Percentiles rank a stretch among this genome's conserved stretches.
Conservation (phyloP, 53 echinoderm and acorn worm species). For the Mesocentrotus franciscanus region DNA sequence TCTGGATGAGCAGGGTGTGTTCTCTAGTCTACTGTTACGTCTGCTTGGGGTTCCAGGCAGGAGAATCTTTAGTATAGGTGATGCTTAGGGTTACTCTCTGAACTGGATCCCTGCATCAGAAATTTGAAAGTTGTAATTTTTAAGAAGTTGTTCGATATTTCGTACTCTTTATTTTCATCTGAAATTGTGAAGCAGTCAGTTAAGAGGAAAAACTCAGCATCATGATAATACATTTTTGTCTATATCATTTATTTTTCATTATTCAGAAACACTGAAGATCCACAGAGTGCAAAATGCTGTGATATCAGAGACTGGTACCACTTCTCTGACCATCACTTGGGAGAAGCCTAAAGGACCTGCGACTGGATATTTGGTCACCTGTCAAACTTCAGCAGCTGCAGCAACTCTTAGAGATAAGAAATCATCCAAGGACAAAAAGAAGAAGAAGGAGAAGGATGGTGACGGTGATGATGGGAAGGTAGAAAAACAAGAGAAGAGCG, state of each 20-base stretch:
- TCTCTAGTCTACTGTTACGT: too few species aligned
- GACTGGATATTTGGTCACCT: slow-evolving; percentile 71
- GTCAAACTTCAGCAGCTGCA: slow-evolving; percentile 55
- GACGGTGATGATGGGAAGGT: slow-evolving; percentile 32
- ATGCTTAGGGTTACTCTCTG: too few species aligned
- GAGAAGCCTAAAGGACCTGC: slow-evolving; percentile 73
- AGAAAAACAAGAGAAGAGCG: not conserved
- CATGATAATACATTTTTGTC: too few species aligned
- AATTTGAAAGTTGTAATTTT: too few species aligned
- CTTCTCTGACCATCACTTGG: slow-evolving; percentile 72
- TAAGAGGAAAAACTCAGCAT: too few species aligned
- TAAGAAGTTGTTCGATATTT: too few species aligned
- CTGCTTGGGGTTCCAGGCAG: too few species aligned
- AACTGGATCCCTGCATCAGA: too few species aligned
- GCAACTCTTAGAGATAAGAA: slow-evolving; percentile 38
- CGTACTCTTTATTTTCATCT: too few species aligned
- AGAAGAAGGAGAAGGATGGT: slow-evolving; percentile 14
- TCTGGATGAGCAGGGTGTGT: too few species aligned
- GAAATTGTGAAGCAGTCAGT: too few species aligned
- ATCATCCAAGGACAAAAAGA: slow-evolving; percentile 12
- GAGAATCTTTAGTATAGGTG: too few species aligned
- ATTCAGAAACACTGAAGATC: slow-evolving; percentile 37
- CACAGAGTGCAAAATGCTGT: slow-evolving; percentile 65
- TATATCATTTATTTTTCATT: not conserved
- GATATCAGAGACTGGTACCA: slow-evolving; percentile 68